Percentiles rank a stretch among this genome's conserved stretches.
Evolutionary conservation across 23 tunicate genomes (phyloP).

Genomic region (Diplosoma virens): DNA sequence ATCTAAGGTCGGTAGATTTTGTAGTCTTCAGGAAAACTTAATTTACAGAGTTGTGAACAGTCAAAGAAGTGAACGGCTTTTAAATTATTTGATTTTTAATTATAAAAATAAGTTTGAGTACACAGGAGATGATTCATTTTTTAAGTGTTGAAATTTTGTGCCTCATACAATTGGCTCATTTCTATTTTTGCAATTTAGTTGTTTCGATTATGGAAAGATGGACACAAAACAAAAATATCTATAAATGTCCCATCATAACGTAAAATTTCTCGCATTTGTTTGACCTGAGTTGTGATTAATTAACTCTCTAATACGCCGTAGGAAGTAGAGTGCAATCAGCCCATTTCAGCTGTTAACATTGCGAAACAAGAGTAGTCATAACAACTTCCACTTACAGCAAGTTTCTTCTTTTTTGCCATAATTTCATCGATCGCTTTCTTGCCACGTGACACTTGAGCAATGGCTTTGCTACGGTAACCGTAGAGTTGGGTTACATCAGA

Average conservation of each 20-base stretch:
- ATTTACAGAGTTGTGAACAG: too few relatives aligned
- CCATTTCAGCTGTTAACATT: not conserved
- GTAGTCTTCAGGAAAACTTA: too few relatives aligned
- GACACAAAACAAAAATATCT: too few relatives aligned
- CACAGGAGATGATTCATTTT: too few relatives aligned
- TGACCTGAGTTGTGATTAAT: not conserved
- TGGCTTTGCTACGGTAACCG: constrained; percentile 26
- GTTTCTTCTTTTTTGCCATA: not conserved
- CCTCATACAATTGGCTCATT: too few relatives aligned
- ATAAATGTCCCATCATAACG: not conserved
- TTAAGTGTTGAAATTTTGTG: too few relatives aligned
- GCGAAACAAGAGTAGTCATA: not conserved
- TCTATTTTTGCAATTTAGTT: too few relatives aligned
- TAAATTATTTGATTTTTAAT: too few relatives aligned
- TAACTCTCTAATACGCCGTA: not conserved
- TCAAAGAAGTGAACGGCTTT: too few relatives aligned
- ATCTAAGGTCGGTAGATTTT: too few relatives aligned
- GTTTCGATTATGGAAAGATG: too few relatives aligned
- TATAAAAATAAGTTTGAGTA: too few relatives aligned
- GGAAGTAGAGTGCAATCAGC: not conserved
- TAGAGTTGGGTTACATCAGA: constrained; percentile 17
- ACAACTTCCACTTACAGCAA: constrained; percentile 6
- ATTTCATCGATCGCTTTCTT: constrained; percentile 26
- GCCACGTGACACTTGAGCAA: not conserved
- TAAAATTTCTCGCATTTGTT: not conserved